A percentile compares a stretch with the other conserved stretches of the same genome.
Conservation (phyloP, 2,113 vertebrate genomes). For the Herpetotheres cachinnans region DNA sequence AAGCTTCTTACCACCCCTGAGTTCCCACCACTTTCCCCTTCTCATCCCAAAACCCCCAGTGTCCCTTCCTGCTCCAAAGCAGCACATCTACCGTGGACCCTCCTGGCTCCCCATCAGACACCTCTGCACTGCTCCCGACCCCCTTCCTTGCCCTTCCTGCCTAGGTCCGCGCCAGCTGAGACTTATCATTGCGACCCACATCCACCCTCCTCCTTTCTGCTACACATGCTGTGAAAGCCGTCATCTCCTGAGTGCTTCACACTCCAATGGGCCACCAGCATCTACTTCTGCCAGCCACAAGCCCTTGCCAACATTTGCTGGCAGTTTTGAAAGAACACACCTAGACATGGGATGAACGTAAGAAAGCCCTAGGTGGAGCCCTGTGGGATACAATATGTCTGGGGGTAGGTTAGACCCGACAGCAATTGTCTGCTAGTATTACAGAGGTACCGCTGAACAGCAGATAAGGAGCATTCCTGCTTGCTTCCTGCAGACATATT, state of each 20-base stretch:
- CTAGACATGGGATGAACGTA: background rate
- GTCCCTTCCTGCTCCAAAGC: background rate
- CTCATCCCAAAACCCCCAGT: background rate
- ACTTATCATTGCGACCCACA: background rate
- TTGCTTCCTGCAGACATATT: background rate
- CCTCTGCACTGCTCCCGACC: background rate
- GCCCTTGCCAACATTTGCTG: background rate
- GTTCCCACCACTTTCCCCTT: background rate
- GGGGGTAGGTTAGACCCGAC: background rate
- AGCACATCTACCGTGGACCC: accelerated
- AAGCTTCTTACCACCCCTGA: background rate
- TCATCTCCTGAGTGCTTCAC: background rate
- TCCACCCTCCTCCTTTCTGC: background rate
- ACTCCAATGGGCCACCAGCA: accelerated
- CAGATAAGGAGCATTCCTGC: background rate
- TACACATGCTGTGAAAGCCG: background rate
- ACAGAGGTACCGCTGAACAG: background rate
- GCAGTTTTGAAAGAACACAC: background rate
- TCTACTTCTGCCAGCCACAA: background rate
- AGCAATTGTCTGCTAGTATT: background rate
- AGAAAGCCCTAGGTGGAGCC: background rate
- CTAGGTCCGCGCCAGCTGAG: background rate
- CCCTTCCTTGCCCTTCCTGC: background rate
- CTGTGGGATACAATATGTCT: background rate
- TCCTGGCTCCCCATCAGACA: background rate